These are phyloP conservation scores for Elachura formosa DNA, from an alignment of 2,113 vertebrate genomes.

Conservation along the genomic window DNA sequence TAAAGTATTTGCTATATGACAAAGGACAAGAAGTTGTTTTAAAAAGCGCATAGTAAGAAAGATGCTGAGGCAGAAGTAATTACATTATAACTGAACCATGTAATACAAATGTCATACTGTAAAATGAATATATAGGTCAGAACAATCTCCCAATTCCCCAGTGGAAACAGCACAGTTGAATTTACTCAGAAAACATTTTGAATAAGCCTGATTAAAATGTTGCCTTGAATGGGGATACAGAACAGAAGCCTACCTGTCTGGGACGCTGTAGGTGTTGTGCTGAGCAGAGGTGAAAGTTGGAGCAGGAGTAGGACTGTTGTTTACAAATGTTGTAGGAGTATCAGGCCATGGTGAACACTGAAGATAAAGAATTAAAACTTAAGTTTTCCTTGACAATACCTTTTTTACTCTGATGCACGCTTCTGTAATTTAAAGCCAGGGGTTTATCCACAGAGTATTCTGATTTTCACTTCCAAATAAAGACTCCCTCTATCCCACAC, in stretches of 20 bases:
- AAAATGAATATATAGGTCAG: not conserved
- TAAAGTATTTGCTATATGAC: not conserved
- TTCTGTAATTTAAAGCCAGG: not conserved
- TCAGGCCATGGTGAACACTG: slow-evolving; percentile 94
- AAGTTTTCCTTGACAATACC: not conserved
- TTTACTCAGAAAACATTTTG: not conserved
- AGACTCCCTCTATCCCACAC: not conserved
- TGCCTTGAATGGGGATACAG: not conserved
- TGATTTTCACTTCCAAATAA: not conserved
- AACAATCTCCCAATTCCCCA: not conserved
- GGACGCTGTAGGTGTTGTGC: slow-evolving; percentile 82
- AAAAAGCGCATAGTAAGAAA: not conserved
- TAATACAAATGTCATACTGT: not conserved
- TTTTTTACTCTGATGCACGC: not conserved
- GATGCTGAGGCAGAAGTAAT: not conserved
- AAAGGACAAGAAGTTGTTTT: not conserved
- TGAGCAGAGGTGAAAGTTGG: slow-evolving; percentile 82
- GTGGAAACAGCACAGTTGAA: not conserved
- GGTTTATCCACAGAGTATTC: not conserved
- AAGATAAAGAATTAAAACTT: slow-evolving; percentile 6
- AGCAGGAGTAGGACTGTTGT: slow-evolving; percentile 81
- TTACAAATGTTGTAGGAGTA: slow-evolving; percentile 79
- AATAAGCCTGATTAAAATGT: not conserved
- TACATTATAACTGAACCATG: not conserved
- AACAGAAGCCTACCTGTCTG: slow-evolving; percentile 80